A percentile compares a stretch with the other conserved stretches of the same genome.
Conservation (phyloP, 2,888 invertebrate species). For the Pelosia muscerda region DNA sequence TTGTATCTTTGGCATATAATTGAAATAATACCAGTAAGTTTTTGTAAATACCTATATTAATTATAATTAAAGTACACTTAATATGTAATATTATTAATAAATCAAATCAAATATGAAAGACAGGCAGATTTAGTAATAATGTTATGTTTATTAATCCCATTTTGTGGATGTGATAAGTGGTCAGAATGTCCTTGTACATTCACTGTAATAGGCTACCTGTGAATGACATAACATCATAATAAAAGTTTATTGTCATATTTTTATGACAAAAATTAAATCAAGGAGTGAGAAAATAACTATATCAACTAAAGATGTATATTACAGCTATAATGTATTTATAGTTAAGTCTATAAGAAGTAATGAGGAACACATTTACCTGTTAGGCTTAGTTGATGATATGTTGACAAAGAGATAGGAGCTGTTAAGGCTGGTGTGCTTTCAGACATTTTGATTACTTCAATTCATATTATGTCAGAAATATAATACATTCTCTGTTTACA, state of each 20-base stretch:
- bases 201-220: not conserved
- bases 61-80: not conserved
- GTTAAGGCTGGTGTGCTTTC: conserved; percentile 76
- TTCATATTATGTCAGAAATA: conserved; percentile 53
- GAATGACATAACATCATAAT: not conserved
- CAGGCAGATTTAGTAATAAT: not conserved
- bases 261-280: not conserved
- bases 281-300: not conserved
- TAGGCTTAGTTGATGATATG: conserved; percentile 83
- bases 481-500: conserved; percentile 20
- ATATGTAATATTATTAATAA: not conserved
- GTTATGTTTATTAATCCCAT: not conserved
- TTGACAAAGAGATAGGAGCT: conserved; percentile 78
- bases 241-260: not conserved
- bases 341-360: not conserved
- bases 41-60: not conserved
- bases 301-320: not conserved
- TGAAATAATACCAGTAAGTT: not conserved
- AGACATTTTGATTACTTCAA: conserved; percentile 73
- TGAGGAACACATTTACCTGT: conserved; percentile 66
- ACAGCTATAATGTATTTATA: not conserved
- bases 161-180: not conserved
- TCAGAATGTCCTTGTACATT: not conserved
- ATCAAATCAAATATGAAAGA: not conserved
- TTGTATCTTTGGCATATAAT: too few species aligned